phyloP scores from a whole-genome alignment of 1,140 invertebrate genomes.

The Propsilocerus akamusi region DNA sequence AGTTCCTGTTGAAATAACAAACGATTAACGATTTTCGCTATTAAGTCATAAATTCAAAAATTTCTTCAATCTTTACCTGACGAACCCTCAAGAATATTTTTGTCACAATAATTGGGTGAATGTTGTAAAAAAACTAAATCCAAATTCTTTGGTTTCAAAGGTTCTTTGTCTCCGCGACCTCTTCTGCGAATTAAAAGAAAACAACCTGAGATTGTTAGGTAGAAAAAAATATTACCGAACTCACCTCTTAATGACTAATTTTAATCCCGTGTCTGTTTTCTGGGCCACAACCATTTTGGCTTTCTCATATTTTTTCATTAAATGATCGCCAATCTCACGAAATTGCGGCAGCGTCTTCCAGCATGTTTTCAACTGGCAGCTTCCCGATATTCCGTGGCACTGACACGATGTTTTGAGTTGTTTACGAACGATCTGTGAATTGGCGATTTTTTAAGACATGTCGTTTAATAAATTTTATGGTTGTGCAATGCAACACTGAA shows the following conservation, averaged over 20 bases:
- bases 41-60: not conserved
- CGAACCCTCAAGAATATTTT: conserved; percentile 50
- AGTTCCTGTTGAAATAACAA: conserved; percentile 25
- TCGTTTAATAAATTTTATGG: no score
- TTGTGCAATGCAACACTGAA: not conserved
- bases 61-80: no score
- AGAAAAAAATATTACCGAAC: conserved; percentile 5
- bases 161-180: conserved; percentile 19
- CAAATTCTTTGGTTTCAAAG: conserved; percentile 43
- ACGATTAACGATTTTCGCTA: not conserved
- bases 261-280: conserved; percentile 25
- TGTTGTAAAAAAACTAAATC: conserved; percentile 77
- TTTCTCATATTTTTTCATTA: conserved; percentile 67
- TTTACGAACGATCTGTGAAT: conserved; percentile 62
- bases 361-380: conserved; percentile 86
- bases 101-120: conserved; percentile 86
- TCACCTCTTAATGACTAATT: conserved; percentile 30
- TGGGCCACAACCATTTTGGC: conserved; percentile 49
- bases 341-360: conserved; percentile 82
- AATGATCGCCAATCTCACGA: conserved; percentile 57
- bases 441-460: conserved; percentile 4
- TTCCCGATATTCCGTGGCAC: conserved; percentile 91
- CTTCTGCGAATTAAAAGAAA: conserved; percentile 10
- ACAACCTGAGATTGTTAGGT: not conserved
- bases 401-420: conserved; percentile 75